Evolutionary conservation across 2,888 invertebrate species (phyloP), one percentile per base, ranked within the genome.

Genomic region (Boloria selene): DNA sequence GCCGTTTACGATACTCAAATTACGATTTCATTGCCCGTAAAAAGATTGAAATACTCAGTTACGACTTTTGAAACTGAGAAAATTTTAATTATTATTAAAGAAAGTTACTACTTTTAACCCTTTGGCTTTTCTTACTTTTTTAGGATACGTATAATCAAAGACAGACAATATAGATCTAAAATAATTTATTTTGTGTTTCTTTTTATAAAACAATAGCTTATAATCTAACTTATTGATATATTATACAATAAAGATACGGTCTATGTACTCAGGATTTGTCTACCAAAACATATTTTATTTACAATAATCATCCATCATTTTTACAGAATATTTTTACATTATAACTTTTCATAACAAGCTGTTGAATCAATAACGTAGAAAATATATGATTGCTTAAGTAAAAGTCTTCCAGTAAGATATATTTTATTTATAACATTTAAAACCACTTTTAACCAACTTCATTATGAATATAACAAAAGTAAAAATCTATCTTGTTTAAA

Each of bases 201-300:
- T 85, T 88, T 91, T 90, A 88, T 87, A 91, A 91, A 90, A 90
- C 88, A 91, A 90, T 88, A 75, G 79, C 86, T 90, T 88, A 87
- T 61, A 75, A 74, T 72, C 79, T 86, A 83, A 70, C 79, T 86
- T 84, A 58, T 86, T 56, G 68, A 64, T 73, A 74, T 76, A 79
- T 80, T 86, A 82, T 88, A 90, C 88, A 90, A 81, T 87, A 84
- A 87, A 86, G 83, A 82, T 84, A n/a, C n/a, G n/a, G 79, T 67
- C 71, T 75, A 74, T 81, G 77, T 77, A 78, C 79, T 87, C 85
- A 86, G 86, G 77, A 81, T 84, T 77, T 82, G 77, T 78, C 84
- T 87, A 88, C 83, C 72, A 80, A 82, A 80, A 77, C 78, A 81
- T 75, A 73, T 73, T 79, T 77, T 82, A 80, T 82, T 73, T 77